A percentile compares a stretch with the other conserved stretches of the same genome.
Evolutionary conservation across 2,113 vertebrate species (phyloP).

Genomic region (Hemibagrus wyckioides): DNA sequence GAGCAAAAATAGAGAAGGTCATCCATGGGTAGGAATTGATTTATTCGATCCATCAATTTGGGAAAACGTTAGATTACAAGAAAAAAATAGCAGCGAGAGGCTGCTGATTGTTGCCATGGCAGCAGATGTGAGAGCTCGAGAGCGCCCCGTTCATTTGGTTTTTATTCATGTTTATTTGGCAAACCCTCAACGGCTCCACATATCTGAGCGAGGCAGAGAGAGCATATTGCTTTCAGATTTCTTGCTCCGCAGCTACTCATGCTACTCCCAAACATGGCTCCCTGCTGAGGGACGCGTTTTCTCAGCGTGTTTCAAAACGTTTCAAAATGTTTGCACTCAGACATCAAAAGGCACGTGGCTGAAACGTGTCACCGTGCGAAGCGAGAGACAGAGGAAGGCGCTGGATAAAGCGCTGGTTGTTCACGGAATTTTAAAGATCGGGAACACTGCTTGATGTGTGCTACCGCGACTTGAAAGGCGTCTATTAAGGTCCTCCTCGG

Average conservation of each 20-base stretch:
- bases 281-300: constrained; percentile 10
- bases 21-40: not conserved
- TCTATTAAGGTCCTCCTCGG: not conserved
- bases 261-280: not conserved
- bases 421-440: constrained; percentile 7
- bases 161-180: constrained; percentile 28
- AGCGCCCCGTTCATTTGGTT: not conserved
- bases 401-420: constrained; percentile 12
- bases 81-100: not conserved
- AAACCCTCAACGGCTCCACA: not conserved
- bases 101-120: constrained; percentile 17
- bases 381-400: not conserved
- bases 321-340: constrained; percentile 32
- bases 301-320: not conserved
- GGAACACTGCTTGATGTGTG: constrained; percentile 16
- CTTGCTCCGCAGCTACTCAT: not conserved
- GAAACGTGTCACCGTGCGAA: constrained; percentile 7
- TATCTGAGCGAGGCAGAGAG: not conserved
- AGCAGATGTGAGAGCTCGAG: constrained; percentile 7
- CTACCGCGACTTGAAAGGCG: constrained; percentile 8
- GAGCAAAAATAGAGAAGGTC: not conserved
- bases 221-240: constrained; percentile 31
- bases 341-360: constrained; percentile 5
- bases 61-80: no score
- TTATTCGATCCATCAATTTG: not conserved